Conservation (phyloP, 2,113 vertebrate species). For the Oryctolagus cuniculus region mOryCun1.1 NC_091439.1:106267001-106267500, state of each 20-base stretch:
- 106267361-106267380: background rate
- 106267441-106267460: background rate
- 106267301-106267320: background rate
- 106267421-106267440: background rate
- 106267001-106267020: background rate
- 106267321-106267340: background rate
- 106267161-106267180: background rate
- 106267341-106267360: background rate
- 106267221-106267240: background rate
- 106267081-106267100: background rate
- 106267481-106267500: background rate
- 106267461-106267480: background rate
- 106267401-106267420: background rate
- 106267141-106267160: background rate
- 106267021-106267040: background rate
- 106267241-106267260: background rate
- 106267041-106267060: background rate
- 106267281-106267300: background rate
- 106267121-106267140: background rate
- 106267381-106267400: background rate
- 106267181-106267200: background rate
- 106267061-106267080: background rate
- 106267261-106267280: background rate
- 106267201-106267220: background rate
- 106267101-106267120: background rate